Percentiles rank a stretch among this genome's conserved stretches.
Evolutionary conservation across 2,113 vertebrate species (phyloP).

Genomic region (Arothron firmamentum): DNA sequence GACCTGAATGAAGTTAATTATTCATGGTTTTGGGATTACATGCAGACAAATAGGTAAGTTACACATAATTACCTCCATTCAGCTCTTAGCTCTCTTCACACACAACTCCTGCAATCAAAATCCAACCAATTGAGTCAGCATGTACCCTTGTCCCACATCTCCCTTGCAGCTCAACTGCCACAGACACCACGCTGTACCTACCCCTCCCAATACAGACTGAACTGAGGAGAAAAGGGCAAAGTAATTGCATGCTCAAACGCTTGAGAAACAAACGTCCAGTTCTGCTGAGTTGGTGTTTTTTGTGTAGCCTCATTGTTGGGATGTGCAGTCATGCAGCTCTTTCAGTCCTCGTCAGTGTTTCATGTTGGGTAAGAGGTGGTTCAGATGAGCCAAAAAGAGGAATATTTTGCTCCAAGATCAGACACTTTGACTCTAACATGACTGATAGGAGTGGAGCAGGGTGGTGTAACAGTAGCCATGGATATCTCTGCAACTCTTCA

Average conservation of each 20-base stretch:
- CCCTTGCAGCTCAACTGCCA: conserved; percentile 28
- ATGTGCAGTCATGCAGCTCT: conserved; percentile 74
- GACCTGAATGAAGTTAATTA: not conserved
- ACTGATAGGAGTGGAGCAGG: conserved; percentile 36
- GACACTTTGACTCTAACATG: conserved; percentile 44
- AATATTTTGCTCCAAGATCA: conserved; percentile 57
- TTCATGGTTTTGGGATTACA: not conserved
- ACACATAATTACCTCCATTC: conserved; percentile 10
- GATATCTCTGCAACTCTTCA: conserved; percentile 31
- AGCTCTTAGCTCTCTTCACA: conserved; percentile 10
- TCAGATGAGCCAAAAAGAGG: conserved; percentile 44
- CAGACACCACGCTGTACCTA: conserved; percentile 57
- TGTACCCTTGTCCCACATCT: conserved; percentile 26
- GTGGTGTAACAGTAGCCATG: conserved; percentile 27
- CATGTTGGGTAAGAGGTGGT: conserved; percentile 57
- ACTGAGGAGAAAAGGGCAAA: conserved; percentile 51
- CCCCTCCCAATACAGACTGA: conserved; percentile 53
- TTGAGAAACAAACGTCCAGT: conserved; percentile 71
- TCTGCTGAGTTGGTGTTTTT: conserved; percentile 70
- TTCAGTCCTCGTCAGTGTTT: conserved; percentile 54
- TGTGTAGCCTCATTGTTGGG: conserved; percentile 74
- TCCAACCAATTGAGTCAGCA: conserved; percentile 25
- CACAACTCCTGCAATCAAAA: conserved; percentile 21
- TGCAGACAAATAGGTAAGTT: conserved; percentile 1
- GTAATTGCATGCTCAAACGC: conserved; percentile 72